A percentile compares a stretch with the other conserved stretches of the same genome.
These are phyloP conservation scores for Dascyllus trimaculatus DNA, from an alignment of 2,113 vertebrate species.

Conservation along the genomic window DNA sequence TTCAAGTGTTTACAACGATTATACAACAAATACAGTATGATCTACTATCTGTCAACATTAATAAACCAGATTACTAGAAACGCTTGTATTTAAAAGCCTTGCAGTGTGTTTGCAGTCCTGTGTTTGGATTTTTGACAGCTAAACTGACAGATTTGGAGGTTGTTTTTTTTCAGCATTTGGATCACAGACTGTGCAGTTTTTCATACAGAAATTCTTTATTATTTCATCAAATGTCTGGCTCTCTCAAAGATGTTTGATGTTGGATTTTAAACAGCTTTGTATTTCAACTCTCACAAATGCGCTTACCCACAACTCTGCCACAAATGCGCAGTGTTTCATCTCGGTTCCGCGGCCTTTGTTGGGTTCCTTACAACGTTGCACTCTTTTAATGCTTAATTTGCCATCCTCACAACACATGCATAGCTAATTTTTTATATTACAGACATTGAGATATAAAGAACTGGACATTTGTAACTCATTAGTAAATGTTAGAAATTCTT, in stretches of 20 bases:
- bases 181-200: background rate
- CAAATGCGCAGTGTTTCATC: background rate
- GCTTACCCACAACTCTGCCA: background rate
- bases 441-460: slow-evolving; percentile 18
- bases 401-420: slow-evolving; percentile 24
- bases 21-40: no score
- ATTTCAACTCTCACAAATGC: slow-evolving; percentile 11
- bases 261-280: background rate
- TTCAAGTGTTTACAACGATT: no score
- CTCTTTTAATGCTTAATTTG: slow-evolving; percentile 25
- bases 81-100: no score
- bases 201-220: background rate
- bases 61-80: no score
- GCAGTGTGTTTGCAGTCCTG: no score
- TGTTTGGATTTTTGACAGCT: no score
- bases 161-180: background rate
- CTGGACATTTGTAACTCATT: slow-evolving; percentile 34
- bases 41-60: no score
- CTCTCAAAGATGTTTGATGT: background rate
- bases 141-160: no score
- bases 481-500: slow-evolving; percentile 25
- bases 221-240: background rate
- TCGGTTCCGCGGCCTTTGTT: background rate
- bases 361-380: slow-evolving; percentile 4
- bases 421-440: slow-evolving; percentile 22